Conservation (phyloP, 2,888 invertebrate genomes). For the Drosophila incognita region DNA sequence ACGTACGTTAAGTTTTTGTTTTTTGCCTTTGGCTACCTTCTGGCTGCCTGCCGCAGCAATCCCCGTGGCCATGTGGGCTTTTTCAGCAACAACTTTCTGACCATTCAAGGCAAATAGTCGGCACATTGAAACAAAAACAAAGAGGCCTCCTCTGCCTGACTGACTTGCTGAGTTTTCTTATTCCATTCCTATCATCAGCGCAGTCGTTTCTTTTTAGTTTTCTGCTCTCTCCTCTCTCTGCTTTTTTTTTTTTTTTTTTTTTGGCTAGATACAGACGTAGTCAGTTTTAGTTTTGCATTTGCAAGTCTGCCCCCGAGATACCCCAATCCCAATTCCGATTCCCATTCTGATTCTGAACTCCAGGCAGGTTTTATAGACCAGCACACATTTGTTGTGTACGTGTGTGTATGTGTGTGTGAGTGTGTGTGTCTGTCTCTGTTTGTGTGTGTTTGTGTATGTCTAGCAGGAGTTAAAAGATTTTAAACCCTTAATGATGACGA, state of each 20-base stretch:
- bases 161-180: slow-evolving; percentile 70
- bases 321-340: slow-evolving; percentile 16
- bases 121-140: slow-evolving; percentile 72
- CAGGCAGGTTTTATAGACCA: slow-evolving; percentile 54
- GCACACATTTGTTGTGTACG: slow-evolving; percentile 4
- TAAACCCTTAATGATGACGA: slow-evolving; percentile 64
- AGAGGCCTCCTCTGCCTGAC: slow-evolving; percentile 51
- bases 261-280: slow-evolving; percentile 42
- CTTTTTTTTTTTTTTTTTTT: slow-evolving; percentile 1
- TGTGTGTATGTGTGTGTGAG: slow-evolving; percentile 1
- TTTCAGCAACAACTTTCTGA: slow-evolving; percentile 68
- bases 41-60: slow-evolving; percentile 14
- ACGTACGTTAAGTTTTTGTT: slow-evolving; percentile 44
- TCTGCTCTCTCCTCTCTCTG: neutral
- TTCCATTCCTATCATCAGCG: slow-evolving; percentile 49
- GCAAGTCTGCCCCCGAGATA: slow-evolving; percentile 38
- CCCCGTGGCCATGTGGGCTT: slow-evolving; percentile 50
- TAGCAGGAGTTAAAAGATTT: slow-evolving; percentile 57
- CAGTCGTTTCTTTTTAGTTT: slow-evolving; percentile 12
- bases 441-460: slow-evolving; percentile 14
- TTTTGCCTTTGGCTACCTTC: slow-evolving; percentile 28
- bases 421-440: slow-evolving; percentile 1
- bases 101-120: slow-evolving; percentile 73
- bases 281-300: slow-evolving; percentile 62
- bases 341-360: slow-evolving; percentile 21